A percentile compares a stretch with the other conserved stretches of the same genome.
phyloP scores from a whole-genome alignment of 2,888 invertebrate genomes.

The Tetranychus piercei region DNA sequence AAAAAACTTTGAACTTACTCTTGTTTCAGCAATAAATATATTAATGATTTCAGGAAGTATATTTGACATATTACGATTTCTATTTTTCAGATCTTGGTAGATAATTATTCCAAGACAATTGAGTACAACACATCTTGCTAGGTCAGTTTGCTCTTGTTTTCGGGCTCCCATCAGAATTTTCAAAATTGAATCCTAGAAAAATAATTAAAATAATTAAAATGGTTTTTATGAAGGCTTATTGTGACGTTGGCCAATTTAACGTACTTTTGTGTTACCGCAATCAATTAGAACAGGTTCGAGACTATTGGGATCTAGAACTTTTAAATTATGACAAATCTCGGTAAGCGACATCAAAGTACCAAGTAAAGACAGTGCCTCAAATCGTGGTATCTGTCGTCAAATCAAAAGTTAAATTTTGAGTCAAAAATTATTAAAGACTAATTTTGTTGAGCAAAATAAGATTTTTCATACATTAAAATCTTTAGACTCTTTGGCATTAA shows the following conservation, averaged over 20 bases:
- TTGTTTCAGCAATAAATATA: slow-evolving; percentile 47
- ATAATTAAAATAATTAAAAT: neutral
- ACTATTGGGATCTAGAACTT: slow-evolving; percentile 29
- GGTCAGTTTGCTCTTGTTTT: slow-evolving; percentile 65
- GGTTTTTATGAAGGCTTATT: too few species aligned
- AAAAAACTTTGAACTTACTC: slow-evolving; percentile 39
- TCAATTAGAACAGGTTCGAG: slow-evolving; percentile 41
- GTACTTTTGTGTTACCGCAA: slow-evolving; percentile 55
- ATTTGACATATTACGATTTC: slow-evolving; percentile 40
- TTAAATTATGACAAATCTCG: slow-evolving; percentile 46
- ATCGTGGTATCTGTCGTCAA: slow-evolving; percentile 50
- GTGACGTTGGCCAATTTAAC: too few species aligned
- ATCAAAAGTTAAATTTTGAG: neutral
- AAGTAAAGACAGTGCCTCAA: slow-evolving; percentile 72
- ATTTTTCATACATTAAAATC: slow-evolving; percentile 1
- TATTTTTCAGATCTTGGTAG: slow-evolving; percentile 46
- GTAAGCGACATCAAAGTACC: slow-evolving; percentile 69
- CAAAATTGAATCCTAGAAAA: slow-evolving; percentile 53
- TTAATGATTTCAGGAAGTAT: slow-evolving; percentile 49
- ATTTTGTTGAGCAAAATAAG: neutral
- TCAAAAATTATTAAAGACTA: neutral
- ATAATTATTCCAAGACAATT: slow-evolving; percentile 60
- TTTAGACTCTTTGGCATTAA: slow-evolving; percentile 6
- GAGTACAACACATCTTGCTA: slow-evolving; percentile 60
- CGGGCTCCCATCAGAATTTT: slow-evolving; percentile 70